Percentiles rank a stretch among this genome's conserved stretches.
Conservation (phyloP, 1,140 invertebrate genomes). For the Sitodiplosis mosellana region DNA sequence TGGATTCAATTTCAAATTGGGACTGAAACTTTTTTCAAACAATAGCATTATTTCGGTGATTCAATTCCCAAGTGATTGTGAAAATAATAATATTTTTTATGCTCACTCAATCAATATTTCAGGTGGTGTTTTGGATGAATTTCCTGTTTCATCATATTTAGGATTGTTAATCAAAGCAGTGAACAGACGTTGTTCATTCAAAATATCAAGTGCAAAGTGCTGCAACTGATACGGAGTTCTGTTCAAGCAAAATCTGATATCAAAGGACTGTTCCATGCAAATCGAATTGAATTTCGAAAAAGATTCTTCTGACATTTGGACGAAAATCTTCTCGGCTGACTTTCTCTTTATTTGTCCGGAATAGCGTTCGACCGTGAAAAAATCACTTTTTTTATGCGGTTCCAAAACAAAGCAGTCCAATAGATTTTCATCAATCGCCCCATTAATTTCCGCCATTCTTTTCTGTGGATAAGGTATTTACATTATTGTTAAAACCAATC, state of each 20-base stretch:
- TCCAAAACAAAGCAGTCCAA: neutral
- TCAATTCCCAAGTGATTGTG: too few relatives aligned
- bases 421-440: neutral
- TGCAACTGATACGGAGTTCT: neutral
- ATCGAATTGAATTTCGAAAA: neutral
- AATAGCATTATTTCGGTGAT: too few relatives aligned
- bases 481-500: neutral
- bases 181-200: neutral
- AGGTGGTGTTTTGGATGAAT: neutral
- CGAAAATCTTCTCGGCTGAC: neutral
- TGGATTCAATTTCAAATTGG: conserved; percentile 28
- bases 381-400: neutral
- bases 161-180: neutral
- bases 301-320: neutral
- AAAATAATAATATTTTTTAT: too few relatives aligned
- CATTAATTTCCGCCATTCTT: neutral
- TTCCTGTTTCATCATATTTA: neutral
- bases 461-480: neutral
- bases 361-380: too few relatives aligned
- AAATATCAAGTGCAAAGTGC: neutral
- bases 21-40: conserved; percentile 8
- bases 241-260: conserved; percentile 34
- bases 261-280: conserved; percentile 15
- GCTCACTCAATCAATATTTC: neutral
- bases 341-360: neutral